Conservation (phyloP, 2,113 vertebrate genomes). For the Tupaia chinensis region DNA sequence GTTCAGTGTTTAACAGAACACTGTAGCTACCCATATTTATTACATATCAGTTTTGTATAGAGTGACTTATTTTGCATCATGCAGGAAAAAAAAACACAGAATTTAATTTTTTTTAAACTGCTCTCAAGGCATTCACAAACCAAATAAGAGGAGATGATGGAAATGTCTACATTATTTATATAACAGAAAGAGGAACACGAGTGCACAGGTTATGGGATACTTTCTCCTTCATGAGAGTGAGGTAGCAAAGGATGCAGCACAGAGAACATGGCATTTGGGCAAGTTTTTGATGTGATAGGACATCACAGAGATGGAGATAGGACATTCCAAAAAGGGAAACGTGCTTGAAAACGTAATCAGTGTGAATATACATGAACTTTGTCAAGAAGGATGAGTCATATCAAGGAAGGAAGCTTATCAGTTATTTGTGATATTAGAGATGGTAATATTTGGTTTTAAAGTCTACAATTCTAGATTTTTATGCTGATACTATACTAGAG, state of each 20-base stretch:
- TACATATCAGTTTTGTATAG: background rate
- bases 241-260: background rate
- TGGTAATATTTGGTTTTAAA: background rate
- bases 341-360: background rate
- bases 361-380: background rate
- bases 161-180: no score
- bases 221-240: no score
- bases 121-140: background rate
- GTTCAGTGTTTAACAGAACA: background rate
- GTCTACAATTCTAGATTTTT: background rate
- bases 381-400: background rate
- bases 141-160: background rate
- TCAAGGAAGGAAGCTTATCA: background rate
- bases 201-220: background rate
- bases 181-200: background rate
- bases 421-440: background rate
- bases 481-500: background rate
- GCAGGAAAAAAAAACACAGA: background rate
- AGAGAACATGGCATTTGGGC: background rate
- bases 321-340: background rate
- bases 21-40: background rate
- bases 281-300: background rate
- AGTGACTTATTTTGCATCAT: background rate
- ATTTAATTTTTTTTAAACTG: background rate
- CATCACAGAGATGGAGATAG: no score